Evolutionary conservation across 2,888 invertebrate species (phyloP), one percentile per base, ranked within the genome.

Genomic region (Barypeithes pellucidus): DNA sequence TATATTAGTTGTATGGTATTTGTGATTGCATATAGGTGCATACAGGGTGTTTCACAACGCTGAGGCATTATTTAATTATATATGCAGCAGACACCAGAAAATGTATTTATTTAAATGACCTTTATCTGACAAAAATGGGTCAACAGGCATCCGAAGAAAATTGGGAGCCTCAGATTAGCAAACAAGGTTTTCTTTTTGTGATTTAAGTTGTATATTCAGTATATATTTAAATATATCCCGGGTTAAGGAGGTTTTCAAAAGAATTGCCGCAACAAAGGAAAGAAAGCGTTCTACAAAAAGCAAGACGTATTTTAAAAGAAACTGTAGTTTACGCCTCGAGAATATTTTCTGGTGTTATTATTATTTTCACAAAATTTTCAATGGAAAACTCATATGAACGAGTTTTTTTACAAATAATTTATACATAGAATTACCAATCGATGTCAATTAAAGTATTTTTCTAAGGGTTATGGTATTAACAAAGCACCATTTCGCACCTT

Each of bases 201-300:
- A 47, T 47, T 18, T 20, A n/a, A 47, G 20, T 20, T 20, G 47
- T 47, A 47, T 47, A 47, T 18, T 47, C 47, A n/a, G 47, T 47
- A 20, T 52, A 22, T 24, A 52, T 52, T 24, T 22, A 24, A 52
- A 52, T 52, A 52, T 52, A 52, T 52, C 50, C 20, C 2, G 43
- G n/a, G 22, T 52, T 24, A 52, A n/a, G n/a, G 24, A 52, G n/a
- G n/a, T 52, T 47, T 18, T 47, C 20, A 47, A 47, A 47, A 12
- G 47, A 47, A 47, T 20, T 20, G 20, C 20, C 20, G 18, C 20
- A 20, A 47, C 47, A 47, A 47, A 20, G 47, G 24, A 24, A 1
- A 24, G 24, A 24, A 47, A 24, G 50, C 12, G 12, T 24, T 24
- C 24, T 24, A 24, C 50, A 52, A 52, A 20, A 20, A 52, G 50